phyloP scores from a whole-genome alignment of 2,888 invertebrate genomes.

The Acanthosepion esculentum region DNA sequence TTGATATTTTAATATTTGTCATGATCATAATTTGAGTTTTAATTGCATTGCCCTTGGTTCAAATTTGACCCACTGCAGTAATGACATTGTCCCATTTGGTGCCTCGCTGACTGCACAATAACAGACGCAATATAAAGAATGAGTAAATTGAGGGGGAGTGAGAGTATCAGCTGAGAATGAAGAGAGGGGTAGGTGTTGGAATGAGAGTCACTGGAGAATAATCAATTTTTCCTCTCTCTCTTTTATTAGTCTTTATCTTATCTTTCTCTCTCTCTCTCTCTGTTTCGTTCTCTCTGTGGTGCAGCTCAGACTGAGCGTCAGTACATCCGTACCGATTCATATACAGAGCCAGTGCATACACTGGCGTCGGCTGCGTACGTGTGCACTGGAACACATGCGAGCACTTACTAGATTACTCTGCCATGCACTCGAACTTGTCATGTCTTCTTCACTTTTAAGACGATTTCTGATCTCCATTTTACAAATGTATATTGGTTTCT shows the following conservation, averaged over 20 bases:
- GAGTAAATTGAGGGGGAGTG: no score
- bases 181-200: no score
- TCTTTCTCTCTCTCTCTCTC: background rate
- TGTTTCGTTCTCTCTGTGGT: background rate
- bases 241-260: background rate
- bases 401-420: background rate
- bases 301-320: background rate
- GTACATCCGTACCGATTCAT: background rate
- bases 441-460: background rate
- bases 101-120: no score
- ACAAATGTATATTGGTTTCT: no score
- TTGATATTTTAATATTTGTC: no score
- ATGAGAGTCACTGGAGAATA: no score
- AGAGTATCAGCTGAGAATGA: no score
- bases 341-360: constrained; percentile 33
- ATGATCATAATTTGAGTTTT: no score
- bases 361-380: background rate
- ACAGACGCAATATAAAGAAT: no score
- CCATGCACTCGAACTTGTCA: background rate
- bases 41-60: no score
- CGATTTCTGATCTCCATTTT: background rate
- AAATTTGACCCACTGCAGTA: no score
- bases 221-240: background rate
- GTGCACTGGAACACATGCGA: background rate
- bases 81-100: no score